Base-by-base conservation (phyloP, 2,888 invertebrate species). In the Epiblema foenella region DNA sequence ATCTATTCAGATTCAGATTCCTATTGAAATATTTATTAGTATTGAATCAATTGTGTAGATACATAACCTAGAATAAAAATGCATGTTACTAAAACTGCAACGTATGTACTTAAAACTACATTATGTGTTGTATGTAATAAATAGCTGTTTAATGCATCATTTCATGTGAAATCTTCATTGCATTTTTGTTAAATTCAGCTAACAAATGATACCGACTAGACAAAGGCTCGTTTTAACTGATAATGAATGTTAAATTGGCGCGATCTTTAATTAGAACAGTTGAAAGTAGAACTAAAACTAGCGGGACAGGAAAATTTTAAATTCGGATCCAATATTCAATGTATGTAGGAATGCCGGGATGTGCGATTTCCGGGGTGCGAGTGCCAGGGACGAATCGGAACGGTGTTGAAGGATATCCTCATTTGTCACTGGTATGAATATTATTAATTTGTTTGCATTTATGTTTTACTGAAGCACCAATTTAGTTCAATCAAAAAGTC, bases 251-350 rank as follows among this genome's bases (percentile, higher is more conserved):
- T 54, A 54, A 52, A 52, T 39, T n/a, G 20, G 33, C 51, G 64
- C 39, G 51, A 46, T 69, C 52, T 60, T 70, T 65, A 71, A 71
- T 71, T 71, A 67, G 62, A 71, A 49, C 63, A 17, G 46, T 46
- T 46, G 54, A 51, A 62, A 71, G 56, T 51, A 57, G 15, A 71
- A 67, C 60, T 51, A 62, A 60, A 64, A 64, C 64, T 51, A 62
- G 60, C 54, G 57, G 56, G 46, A 39, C 52, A 29, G 54, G 64
- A 18, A 70, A 57, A 71, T 71, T 67, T 71, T 62, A 71, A 71
- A 71, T 71, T 71, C 57, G 71, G 56, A 57, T 67, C 71, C 71
- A 67, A 71, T 71, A 71, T 71, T 71, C 71, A 49, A 67, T 66
- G 60, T 66, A 67, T 66, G 60, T 66, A 42, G 71, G 67, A 71